Evolutionary conservation across 2,888 invertebrate genomes (phyloP), one percentile per base, ranked within the genome.

Genomic region (Cetonia aurata): DNA sequence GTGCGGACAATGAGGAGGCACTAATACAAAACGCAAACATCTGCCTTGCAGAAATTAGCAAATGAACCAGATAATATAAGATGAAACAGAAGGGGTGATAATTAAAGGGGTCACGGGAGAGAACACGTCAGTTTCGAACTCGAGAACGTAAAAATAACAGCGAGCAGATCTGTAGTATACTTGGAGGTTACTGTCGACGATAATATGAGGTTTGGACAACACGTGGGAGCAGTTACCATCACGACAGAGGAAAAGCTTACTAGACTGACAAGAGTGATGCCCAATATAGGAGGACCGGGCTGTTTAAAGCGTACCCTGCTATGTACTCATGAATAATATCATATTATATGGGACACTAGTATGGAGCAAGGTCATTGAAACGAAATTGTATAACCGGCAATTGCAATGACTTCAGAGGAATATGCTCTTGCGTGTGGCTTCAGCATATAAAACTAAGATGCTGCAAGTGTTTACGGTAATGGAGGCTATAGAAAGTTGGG

Each of bases 301-400:
- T 25, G 53, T 31, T 15, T 19, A 52, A 52, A 52, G 19, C 17
- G 52, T 3, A 15, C 6, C 15, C 53, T 53, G 31, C n/a, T 53
- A 19, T 53, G 53, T 4, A 25, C 4, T 3, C 1, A 4, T 3
- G n/a, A n/a, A n/a, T 12, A 53, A 10, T 6, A 53, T 9, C 1
- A 53, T 53, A 10, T n/a, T 53, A 53, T 53, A 53, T n/a, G 53
- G 53, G 10, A 31, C 53, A 9, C 31, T 31, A 1, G 31, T 53
- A 12, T 53, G 53, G 25, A 31, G 31, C 19, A 53, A n/a, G 25
- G 31, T 19, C 6, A 12, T 12, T 6, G 19, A 53, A 6, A 53
- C 12, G 6, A 17, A 53, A 53, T 25, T 25, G n/a, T 19, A 25
- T 25, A 53, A 12, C 10, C 17, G 31, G 19, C 17, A 15, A 17